Conservation (phyloP, 2,888 invertebrate genomes). For the Cephus runcator region DNA sequence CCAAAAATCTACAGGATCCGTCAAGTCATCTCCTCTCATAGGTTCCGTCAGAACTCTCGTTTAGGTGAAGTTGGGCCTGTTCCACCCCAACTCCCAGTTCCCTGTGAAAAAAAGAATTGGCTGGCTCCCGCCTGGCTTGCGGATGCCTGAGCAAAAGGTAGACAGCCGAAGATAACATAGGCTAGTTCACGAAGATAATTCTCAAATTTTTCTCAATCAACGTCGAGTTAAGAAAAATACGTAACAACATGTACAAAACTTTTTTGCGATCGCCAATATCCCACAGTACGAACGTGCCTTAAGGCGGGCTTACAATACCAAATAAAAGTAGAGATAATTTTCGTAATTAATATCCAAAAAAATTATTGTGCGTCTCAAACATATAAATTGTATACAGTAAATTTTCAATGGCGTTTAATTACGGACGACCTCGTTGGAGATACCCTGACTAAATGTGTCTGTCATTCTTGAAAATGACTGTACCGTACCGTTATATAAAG, state of each 20-base stretch:
- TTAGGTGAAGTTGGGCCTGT: too few relatives aligned
- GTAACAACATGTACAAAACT: not conserved
- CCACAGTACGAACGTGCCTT: conserved; percentile 1
- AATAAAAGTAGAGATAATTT: not conserved
- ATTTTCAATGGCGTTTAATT: not conserved
- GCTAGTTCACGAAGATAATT: too few relatives aligned
- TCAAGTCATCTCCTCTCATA: too few relatives aligned
- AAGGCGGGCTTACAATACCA: not conserved
- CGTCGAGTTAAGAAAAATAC: too few relatives aligned
- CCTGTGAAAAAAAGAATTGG: too few relatives aligned
- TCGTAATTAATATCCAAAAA: not conserved
- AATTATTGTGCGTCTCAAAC: not conserved
- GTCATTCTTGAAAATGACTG: not conserved
- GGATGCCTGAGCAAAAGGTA: too few relatives aligned
- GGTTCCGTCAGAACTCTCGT: too few relatives aligned
- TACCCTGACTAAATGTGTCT: not conserved
- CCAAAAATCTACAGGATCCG: too few relatives aligned
- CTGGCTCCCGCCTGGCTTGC: too few relatives aligned
- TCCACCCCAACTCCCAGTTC: too few relatives aligned
- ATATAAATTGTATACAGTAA: not conserved
- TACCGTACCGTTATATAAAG: not conserved
- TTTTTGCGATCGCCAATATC: conserved; percentile 8
- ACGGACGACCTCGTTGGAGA: not conserved
- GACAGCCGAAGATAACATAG: too few relatives aligned
- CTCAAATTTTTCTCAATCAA: too few relatives aligned